Evolutionary conservation across 2,888 invertebrate species (phyloP), one percentile per base, ranked within the genome.

Genomic region (Coenonympha glycerion): DNA sequence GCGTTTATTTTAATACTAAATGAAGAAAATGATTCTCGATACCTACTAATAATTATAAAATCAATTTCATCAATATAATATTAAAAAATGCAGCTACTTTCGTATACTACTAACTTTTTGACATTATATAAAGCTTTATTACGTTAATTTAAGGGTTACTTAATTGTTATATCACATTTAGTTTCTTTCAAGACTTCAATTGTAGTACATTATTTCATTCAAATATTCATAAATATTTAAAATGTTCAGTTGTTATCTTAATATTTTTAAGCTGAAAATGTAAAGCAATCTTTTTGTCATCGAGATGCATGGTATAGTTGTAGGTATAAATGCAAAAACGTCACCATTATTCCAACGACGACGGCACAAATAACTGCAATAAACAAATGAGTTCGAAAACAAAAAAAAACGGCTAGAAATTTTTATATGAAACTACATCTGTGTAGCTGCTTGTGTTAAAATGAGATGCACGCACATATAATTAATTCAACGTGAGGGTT

Each of bases 401-500:
- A 47, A 48, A 33, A 47, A 48, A 33, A 47, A 22, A 48, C 31
- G 6, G 36, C 16, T 21, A 37, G 22, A 39, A 19, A 18, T 22
- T 40, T 31, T 37, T 44, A 30, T 44, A 22, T 44, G 44, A 31
- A 44, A 49, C 18, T 52, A n/a, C n/a, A 24, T 40, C 36, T 22
- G 30, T 34, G 53, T 54, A 49, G 41, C 37, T 41, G 53, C 52
- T 72, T 68, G 66, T 66, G 68, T 71, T 68, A 72, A n/a, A 69
- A 68, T 68, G 66, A 67, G 60, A 69, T 63, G 68, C 65, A 64
- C 64, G 66, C 63, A 67, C 68, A 13, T 16, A 74, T 76, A 74
- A 76, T 78, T 76, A 74, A 76, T 78, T 76, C 79, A 68, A 74
- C 69, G 64, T 52, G 63, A 69, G 67, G 71, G 76, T 73, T 76